Conservation (phyloP, 2,113 vertebrate genomes). For the Coptodon rendalli region DNA sequence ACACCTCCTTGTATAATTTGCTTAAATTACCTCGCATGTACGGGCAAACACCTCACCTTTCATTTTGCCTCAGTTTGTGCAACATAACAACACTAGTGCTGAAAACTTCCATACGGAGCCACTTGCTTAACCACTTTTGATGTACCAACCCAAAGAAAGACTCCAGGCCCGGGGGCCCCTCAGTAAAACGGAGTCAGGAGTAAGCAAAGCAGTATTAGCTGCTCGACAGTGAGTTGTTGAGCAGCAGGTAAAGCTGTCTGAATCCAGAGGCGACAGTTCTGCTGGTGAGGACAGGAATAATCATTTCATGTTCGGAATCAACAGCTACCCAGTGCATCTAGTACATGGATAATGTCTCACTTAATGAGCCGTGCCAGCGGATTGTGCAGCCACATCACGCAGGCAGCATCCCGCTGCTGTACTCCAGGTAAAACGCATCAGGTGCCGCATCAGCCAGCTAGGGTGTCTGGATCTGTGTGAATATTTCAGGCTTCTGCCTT, state of each 20-base stretch:
- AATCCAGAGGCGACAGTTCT: neutral
- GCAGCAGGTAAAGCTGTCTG: neutral
- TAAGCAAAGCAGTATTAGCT: neutral
- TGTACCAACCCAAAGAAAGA: neutral
- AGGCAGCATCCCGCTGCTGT: neutral
- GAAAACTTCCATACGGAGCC: neutral
- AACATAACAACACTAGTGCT: neutral
- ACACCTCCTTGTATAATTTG: neutral
- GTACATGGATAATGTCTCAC: neutral
- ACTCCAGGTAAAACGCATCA: constrained; percentile 30
- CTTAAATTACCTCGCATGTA: neutral
- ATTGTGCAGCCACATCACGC: constrained; percentile 20
- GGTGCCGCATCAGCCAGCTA: constrained; percentile 5
- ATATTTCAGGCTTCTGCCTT: constrained; percentile 35
- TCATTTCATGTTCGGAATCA: neutral
- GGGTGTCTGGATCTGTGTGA: neutral
- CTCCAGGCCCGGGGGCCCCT: neutral
- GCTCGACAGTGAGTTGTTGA: neutral
- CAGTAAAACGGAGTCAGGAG: neutral
- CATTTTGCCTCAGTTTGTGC: neutral
- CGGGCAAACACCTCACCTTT: neutral
- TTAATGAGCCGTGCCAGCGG: constrained; percentile 4
- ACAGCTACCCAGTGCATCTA: neutral
- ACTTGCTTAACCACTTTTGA: neutral
- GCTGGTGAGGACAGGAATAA: neutral